Evolutionary conservation across 2,797 vertebrate species (phyloP).

Genomic region (Hemibagrus guttatus): DNA sequence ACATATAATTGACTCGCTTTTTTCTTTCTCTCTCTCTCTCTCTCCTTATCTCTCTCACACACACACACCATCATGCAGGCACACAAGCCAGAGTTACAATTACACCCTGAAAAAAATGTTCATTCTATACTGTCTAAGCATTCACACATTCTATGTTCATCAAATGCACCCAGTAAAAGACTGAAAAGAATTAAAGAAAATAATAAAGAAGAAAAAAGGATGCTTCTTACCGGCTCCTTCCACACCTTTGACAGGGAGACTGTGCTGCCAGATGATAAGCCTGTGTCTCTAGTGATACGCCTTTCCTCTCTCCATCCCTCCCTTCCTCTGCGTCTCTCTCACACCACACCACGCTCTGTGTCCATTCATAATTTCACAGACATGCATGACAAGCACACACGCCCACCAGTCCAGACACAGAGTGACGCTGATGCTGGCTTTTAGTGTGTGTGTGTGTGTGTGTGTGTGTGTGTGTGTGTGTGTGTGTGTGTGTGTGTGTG

Average conservation of each 20-base stretch:
- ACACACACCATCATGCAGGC: neutral
- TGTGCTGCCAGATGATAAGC: conserved; percentile 48
- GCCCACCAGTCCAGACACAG: conserved; percentile 50
- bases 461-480: neutral
- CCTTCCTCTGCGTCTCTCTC: conserved; percentile 45
- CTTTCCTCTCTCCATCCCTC: conserved; percentile 64
- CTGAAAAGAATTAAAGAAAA: neutral
- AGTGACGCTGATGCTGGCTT: neutral
- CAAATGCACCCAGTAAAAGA: neutral
- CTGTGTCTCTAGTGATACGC: conserved; percentile 49
- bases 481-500: neutral
- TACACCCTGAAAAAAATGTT: neutral
- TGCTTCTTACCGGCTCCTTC: conserved; percentile 46
- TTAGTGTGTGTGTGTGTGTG: neutral
- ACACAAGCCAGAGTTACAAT: neutral
- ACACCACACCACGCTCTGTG: conserved; percentile 47
- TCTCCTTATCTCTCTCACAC: neutral
- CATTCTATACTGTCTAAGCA: neutral
- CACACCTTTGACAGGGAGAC: conserved; percentile 37
- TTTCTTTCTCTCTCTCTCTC: neutral
- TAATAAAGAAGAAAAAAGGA: neutral
- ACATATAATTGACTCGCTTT: neutral
- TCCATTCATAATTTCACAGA: conserved; percentile 72
- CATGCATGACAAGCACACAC: conserved; percentile 47
- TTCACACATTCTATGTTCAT: neutral